Evolutionary conservation across 1,140 invertebrate species (phyloP).

Genomic region (Heliothis virescens): DNA sequence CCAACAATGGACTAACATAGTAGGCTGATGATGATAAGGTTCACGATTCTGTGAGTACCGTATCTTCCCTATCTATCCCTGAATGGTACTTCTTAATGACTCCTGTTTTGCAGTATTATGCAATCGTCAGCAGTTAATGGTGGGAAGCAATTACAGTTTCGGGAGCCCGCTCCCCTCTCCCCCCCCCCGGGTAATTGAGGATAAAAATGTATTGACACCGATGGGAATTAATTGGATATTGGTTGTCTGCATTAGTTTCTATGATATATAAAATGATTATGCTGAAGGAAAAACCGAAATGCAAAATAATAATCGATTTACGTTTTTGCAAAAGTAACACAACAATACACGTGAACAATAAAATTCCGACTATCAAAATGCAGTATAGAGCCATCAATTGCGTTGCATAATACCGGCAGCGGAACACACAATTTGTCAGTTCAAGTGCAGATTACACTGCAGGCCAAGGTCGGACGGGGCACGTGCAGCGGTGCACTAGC

Average conservation of each 20-base stretch:
- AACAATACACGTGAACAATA: no score
- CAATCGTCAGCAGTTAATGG: slow-evolving; percentile 33
- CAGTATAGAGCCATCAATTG: background rate
- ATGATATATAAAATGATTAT: background rate
- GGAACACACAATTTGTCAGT: slow-evolving; percentile 24
- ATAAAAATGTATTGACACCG: slow-evolving; percentile 19
- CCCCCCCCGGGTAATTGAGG: background rate
- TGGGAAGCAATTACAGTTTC: slow-evolving; percentile 23
- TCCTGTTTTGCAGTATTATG: background rate
- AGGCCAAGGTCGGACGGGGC: background rate
- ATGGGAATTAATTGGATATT: slow-evolving; percentile 1
- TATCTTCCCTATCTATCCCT: no score
- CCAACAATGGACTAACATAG: no score
- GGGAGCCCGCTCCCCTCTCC: background rate
- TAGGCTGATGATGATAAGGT: no score
- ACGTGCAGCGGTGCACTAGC: background rate
- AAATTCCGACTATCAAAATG: background rate
- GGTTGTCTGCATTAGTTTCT: background rate
- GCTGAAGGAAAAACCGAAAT: no score
- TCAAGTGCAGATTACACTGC: slow-evolving; percentile 19
- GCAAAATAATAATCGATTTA: no score
- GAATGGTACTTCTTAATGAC: background rate
- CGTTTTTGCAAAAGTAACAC: no score
- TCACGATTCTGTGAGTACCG: no score
- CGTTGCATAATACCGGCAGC: slow-evolving; percentile 10